phyloP scores from a whole-genome alignment of 2,113 vertebrate genomes.

The Rhynchomys soricoides region DNA sequence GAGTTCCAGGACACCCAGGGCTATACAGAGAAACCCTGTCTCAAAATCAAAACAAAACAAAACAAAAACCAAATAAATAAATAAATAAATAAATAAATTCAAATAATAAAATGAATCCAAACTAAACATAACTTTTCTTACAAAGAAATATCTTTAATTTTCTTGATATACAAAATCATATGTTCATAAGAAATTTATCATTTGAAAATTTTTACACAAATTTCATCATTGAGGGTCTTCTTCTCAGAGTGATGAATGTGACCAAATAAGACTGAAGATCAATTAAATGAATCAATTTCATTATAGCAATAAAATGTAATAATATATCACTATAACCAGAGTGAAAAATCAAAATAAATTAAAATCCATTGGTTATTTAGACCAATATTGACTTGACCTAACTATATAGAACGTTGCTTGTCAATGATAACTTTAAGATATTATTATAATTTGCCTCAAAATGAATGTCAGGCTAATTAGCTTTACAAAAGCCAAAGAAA shows the following conservation, averaged over 20 bases:
- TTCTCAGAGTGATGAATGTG: neutral
- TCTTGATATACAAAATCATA: neutral
- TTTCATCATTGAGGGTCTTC: neutral
- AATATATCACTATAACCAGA: neutral
- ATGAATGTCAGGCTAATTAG: neutral
- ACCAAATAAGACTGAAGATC: neutral
- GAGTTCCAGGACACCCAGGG: too few species aligned
- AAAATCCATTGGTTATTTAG: neutral
- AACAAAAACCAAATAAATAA: too few species aligned
- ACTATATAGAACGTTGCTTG: neutral
- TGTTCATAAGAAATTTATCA: neutral
- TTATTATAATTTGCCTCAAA: neutral
- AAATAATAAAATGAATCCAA: neutral
- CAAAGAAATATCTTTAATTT: neutral
- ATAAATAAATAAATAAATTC: too few species aligned
- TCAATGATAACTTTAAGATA: neutral
- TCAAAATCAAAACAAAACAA: too few species aligned
- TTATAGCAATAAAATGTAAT: neutral
- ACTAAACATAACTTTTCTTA: neutral
- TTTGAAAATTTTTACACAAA: constrained; percentile 1
- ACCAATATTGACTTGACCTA: neutral
- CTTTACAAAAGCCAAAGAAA: neutral
- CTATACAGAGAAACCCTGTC: too few species aligned
- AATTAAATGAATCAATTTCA: constrained; percentile 21
- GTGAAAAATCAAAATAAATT: neutral